Percentiles rank a stretch among this genome's conserved stretches.
phyloP scores from a whole-genome alignment of 2,113 vertebrate genomes.

The Cryptotis parvus region DNA sequence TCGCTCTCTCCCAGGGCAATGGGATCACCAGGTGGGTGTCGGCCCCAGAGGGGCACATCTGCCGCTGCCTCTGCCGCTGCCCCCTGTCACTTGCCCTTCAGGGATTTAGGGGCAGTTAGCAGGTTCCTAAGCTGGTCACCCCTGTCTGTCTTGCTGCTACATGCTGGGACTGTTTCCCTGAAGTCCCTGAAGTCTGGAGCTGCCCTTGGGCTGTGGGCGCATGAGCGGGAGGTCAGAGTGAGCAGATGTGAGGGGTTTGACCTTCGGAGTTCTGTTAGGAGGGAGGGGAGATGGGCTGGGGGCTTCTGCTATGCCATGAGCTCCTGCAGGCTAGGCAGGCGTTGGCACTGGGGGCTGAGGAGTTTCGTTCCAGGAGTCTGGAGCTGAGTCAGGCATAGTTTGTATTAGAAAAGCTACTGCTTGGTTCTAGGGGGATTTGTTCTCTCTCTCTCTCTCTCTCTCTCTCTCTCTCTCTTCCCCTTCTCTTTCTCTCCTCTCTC shows the following conservation, averaged over 20 bases:
- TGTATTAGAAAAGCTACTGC: background rate
- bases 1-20: constrained; percentile 83
- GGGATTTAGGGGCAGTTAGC: background rate
- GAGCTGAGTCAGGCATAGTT: background rate
- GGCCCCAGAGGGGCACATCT: background rate
- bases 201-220: background rate
- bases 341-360: background rate
- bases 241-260: background rate
- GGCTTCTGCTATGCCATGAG: too few species aligned
- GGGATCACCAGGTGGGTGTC: constrained; percentile 80
- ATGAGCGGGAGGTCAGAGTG: background rate
- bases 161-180: background rate
- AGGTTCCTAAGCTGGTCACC: accelerated
- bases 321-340: background rate
- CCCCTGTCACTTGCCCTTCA: accelerated
- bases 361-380: background rate
- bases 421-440: background rate
- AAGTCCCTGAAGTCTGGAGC: background rate
- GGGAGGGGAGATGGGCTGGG: too few species aligned
- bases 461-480: too few species aligned
- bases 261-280: background rate
- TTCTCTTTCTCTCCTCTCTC: too few species aligned
- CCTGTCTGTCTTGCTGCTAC: background rate
- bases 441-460: too few species aligned
- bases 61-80: background rate